Base-by-base conservation (phyloP, 2,797 vertebrate species). In the Trichosurus vulpecula region DNA sequence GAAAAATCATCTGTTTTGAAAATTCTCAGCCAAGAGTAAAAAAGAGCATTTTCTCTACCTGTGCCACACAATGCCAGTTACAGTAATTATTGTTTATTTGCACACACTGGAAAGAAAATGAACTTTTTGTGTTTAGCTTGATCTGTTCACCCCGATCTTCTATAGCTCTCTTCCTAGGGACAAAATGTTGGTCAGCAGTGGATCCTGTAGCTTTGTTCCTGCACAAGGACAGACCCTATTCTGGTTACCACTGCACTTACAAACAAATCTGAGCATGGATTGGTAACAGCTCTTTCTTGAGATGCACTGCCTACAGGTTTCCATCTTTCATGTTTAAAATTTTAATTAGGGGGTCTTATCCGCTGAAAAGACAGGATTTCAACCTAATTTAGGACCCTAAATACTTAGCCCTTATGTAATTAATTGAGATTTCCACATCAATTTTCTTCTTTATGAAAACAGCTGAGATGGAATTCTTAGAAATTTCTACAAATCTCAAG, bases 341-440 rank as follows among this genome's bases (percentile, higher is more conserved):
- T 98, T 98, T 99, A 98, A 99, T 99, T 98, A 99, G 99, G 98
- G 98, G 99, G 98, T 99, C 99, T 98, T 99, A 98, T 98, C 99
- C 99, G 99, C 98, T 98, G 98, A 99, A 99, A 98, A 99, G 99
- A 99, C 98, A 99, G 98, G 98, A 98, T 98, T 98, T 98, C 98
- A 99, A 99, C 99, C 99, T 99, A 99, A 99, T 99, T 99, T 99
- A 99, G 99, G 99, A 98, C 98, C 96, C 97, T 98, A 97, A 99
- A 99, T 99, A 99, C 98, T 99, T 99, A 98, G 97, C 97, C 98
- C 98, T 96, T 58, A 97, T 98, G 98, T 99, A 99, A 99, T 99
- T 99, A 98, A 99, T 98, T 99, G 99, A 99, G 99, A 99, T 98
- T 98, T 98, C 98, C 97, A 96, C 98, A 99, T 99, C 98, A 99